Evolutionary conservation across 2,797 vertebrate genomes (phyloP), one percentile per base, ranked within the genome.

Genomic region (Trichosurus vulpecula): DNA sequence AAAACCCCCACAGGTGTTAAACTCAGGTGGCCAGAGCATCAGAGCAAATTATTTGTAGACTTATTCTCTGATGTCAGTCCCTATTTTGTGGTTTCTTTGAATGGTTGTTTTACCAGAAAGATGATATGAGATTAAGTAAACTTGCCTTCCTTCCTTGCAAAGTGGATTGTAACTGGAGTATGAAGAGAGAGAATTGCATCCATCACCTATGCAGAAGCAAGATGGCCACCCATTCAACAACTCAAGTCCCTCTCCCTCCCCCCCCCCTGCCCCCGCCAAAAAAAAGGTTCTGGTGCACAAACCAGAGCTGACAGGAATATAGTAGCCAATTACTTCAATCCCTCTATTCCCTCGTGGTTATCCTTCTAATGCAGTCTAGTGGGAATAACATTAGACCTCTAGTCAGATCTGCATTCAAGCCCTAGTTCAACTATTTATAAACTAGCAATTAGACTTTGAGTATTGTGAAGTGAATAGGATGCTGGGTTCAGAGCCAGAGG

Each of bases 1-100:
- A 95, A 97, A 97, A 96, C 92, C 92, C 57, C 90, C 94, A 94
- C 92, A 92, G n/a, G 91, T 95, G n/a, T 92, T 93, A 92, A 66
- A 96, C 96, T 97, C 94, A n/a, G 94, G 61, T 81, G 29, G 31
- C 54, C 30, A 94, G 95, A 97, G 35, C 94, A 92, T 94, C 58
- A 92, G 92, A 95, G 87, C 91, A 94, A 94, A 96, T 96, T 95
- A 96, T 91, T 97, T 96, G 53, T 91, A 96, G 95, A 91, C 56
- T 87, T 87, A 96, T 96, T 29, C 93, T 92, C 89, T 55, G 96
- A 91, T 90, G 87, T 92, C 90, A 90, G 90, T 95, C 94, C 95
- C 93, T 97, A 90, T 93, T 92, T 61, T 97, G 58, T 30, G n/a
- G 90, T 58, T 91, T 92, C 93, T 96, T 96, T 96, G 87, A 97